Evolutionary conservation across 2,113 vertebrate genomes (phyloP).

Genomic region (Ictalurus furcatus): DNA sequence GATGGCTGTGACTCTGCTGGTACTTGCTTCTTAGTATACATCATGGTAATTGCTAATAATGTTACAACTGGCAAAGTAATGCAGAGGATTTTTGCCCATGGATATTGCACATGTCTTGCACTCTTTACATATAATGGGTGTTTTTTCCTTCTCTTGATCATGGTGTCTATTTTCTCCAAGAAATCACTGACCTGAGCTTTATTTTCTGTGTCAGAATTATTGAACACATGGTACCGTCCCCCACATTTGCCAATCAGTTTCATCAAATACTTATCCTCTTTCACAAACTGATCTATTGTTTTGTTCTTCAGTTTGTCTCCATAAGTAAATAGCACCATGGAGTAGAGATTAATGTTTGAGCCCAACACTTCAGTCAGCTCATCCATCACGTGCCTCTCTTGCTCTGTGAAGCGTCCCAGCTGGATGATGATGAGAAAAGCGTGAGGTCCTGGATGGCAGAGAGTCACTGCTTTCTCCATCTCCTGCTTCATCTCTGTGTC

Average conservation of each 20-base stretch:
- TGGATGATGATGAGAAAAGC: conserved; percentile 50
- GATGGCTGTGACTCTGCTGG: not conserved
- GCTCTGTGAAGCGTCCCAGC: conserved; percentile 50
- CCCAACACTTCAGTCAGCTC: conserved; percentile 33
- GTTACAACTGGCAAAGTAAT: not conserved
- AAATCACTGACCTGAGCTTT: conserved; percentile 26
- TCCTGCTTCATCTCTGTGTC: conserved; percentile 21
- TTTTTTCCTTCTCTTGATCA: conserved; percentile 7
- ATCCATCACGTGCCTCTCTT: conserved; percentile 38
- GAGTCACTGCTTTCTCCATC: conserved; percentile 24
- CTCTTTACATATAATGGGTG: conserved; percentile 9
- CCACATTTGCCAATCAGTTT: conserved; percentile 28
- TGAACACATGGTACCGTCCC: conserved; percentile 28
- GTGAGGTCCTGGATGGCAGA: conserved; percentile 49
- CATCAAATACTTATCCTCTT: conserved; percentile 19
- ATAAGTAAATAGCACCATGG: conserved; percentile 52
- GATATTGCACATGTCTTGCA: not conserved
- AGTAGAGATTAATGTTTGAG: conserved; percentile 16
- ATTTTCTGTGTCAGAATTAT: conserved; percentile 28
- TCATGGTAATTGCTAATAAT: not conserved
- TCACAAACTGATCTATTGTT: conserved; percentile 37
- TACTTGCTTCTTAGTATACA: not conserved
- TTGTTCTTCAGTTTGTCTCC: conserved; percentile 42
- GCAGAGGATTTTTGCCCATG: not conserved
- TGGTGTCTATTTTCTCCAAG: conserved; percentile 26